A percentile compares a stretch with the other conserved stretches of the same genome.
Evolutionary conservation across 2,113 vertebrate species (phyloP).

Genomic region (Chelonoidis abingdonii): DNA sequence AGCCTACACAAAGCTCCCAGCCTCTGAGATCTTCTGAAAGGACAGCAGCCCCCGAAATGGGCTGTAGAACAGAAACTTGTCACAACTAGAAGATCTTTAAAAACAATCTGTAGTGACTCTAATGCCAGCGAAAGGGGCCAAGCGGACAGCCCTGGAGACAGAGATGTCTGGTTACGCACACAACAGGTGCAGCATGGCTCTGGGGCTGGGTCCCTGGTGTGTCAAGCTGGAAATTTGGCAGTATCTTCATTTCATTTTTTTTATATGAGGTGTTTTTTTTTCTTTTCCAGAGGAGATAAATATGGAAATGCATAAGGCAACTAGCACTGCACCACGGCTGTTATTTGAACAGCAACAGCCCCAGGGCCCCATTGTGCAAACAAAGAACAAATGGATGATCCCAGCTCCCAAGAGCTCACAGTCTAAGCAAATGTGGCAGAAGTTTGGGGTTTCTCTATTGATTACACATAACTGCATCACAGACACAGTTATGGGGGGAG

Average conservation of each 20-base stretch:
- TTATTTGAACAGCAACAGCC: neutral
- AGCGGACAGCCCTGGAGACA: constrained; percentile 44
- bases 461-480: neutral
- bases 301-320: neutral
- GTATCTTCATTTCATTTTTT: neutral
- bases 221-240: neutral
- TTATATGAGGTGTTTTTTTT: no score
- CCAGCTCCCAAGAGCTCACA: neutral
- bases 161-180: neutral
- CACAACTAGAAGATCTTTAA: neutral
- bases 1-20: neutral
- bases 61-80: neutral
- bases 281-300: neutral
- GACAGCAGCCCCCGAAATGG: neutral
- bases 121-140: neutral
- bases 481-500: no score
- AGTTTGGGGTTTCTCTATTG: neutral
- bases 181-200: neutral
- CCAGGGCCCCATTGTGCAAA: no score
- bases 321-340: neutral
- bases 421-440: neutral
- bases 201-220: neutral
- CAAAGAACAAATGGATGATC: neutral
- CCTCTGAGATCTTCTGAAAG: neutral
- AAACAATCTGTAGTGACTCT: neutral